Conservation (phyloP, 35 echinoderm and acorn worm genomes). For the Apostichopus parvimensis region DNA sequence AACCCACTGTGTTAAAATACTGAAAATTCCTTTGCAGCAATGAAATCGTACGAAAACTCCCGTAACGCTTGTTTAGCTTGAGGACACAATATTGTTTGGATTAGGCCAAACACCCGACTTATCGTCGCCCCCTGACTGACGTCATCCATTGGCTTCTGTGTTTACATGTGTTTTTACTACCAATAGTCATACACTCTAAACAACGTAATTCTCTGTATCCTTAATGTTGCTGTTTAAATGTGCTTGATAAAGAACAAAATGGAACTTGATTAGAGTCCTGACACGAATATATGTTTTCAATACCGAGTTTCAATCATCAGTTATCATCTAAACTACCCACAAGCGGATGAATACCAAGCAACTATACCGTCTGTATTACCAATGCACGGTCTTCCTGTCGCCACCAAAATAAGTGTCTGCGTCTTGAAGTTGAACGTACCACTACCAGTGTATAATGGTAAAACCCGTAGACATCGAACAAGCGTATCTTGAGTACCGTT, state of each 20-base stretch:
- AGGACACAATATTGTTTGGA: conserved; percentile 60
- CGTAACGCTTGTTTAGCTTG: conserved; percentile 47
- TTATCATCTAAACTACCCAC: not conserved
- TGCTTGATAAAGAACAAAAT: not conserved
- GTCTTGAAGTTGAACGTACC: not conserved
- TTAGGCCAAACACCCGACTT: conserved; percentile 42
- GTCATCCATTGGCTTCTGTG: conserved; percentile 41
- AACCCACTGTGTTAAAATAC: conserved; percentile 33
- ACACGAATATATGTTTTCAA: not conserved
- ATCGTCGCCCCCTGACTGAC: conserved; percentile 45
- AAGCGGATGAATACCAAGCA: conserved; percentile 37
- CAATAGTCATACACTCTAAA: conserved; percentile 40
- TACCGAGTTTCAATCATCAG: not conserved
- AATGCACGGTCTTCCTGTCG: conserved; percentile 49
- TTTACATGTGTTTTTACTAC: conserved; percentile 30
- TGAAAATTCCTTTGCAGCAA: conserved; percentile 42
- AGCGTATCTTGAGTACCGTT: not conserved
- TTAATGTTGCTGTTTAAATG: not conserved
- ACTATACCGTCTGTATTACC: conserved; percentile 30
- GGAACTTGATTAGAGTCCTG: not conserved
- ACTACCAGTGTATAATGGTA: not conserved
- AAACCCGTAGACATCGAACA: not conserved
- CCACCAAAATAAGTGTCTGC: conserved; percentile 39
- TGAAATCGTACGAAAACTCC: conserved; percentile 38
- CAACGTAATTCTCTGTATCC: conserved; percentile 11